Evolutionary conservation across 2,888 invertebrate species (phyloP), one percentile per base, ranked within the genome.

Genomic region (Ophion ventricosus): DNA sequence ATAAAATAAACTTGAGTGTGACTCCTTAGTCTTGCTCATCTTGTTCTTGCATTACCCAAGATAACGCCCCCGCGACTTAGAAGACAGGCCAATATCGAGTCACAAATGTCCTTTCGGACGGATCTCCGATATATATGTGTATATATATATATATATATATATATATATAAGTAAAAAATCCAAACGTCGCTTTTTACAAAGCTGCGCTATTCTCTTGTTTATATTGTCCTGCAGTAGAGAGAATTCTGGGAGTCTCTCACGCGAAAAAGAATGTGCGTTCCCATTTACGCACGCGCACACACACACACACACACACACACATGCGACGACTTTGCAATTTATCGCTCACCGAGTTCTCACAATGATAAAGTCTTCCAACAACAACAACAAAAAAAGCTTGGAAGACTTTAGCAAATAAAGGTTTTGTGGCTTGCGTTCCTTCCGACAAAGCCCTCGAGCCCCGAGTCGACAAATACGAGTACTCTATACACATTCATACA

Each of bases 401-500:
- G 63, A 56, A 63, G 74, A 81, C 63, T 63, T 56, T n/a, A 29
- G 17, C 70, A 63, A 59, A 49, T 67, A 11, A 23, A n/a, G 74
- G 40, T 67, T 74, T 72, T 64, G 64, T 66, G 64, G 63, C 67
- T 77, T 83, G 35, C 69, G 69, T 67, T 77, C 20, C 78, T 74
- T 78, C 81, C 69, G 77, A 78, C 75, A 79, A 80, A 78, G 81
- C 85, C 81, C 87, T 83, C 87, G 85, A 87, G 87, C 86, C 85
- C 85, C 86, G 87, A 87, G 82, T 87, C 87, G 86, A 87, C 87
- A 57, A 64, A 29, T 40, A 80, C 78, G 81, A 88, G 87, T 87
- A 87, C 87, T 14, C 10, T 25, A 25, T 23, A n/a, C 40, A 63
- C 43, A 70, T 57, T 26, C 11, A 17, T 40, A 26, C 20, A 59